phyloP scores from a whole-genome alignment of 2,797 vertebrate genomes.

The Corythornis leucogaster region DNA sequence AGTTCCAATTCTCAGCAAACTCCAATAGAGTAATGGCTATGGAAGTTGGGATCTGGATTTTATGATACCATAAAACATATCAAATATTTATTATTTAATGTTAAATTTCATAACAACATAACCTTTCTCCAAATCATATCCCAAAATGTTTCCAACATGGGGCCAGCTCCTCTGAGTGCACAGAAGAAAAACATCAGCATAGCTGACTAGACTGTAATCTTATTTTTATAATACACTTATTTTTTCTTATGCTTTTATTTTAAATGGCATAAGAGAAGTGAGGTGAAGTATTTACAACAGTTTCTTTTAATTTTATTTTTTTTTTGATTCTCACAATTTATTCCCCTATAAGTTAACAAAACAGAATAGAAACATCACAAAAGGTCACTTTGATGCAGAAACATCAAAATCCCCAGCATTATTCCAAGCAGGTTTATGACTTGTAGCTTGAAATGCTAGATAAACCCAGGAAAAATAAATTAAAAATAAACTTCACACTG shows the following conservation, averaged over 20 bases:
- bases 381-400: slow-evolving; percentile 60
- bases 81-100: not conserved
- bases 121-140: not conserved
- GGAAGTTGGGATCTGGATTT: not conserved
- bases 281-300: not conserved
- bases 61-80: not conserved
- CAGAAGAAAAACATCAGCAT: not conserved
- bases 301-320: not conserved
- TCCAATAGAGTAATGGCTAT: not conserved
- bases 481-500: slow-evolving; percentile 21
- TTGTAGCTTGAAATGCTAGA: slow-evolving; percentile 40
- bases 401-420: slow-evolving; percentile 4
- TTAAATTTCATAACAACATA: not conserved
- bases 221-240: not conserved
- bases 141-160: not conserved
- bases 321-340: not conserved
- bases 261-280: not conserved
- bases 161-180: not conserved
- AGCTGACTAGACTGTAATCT: not conserved
- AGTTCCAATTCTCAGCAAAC: not conserved
- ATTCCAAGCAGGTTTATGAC: slow-evolving; percentile 18
- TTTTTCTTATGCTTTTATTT: not conserved
- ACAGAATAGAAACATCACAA: slow-evolving; percentile 15
- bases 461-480: slow-evolving; percentile 40
- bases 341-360: slow-evolving; percentile 1